Base-by-base conservation (phyloP, 1,140 invertebrate species). In the Venustaconcha ellipsiformis region DNA sequence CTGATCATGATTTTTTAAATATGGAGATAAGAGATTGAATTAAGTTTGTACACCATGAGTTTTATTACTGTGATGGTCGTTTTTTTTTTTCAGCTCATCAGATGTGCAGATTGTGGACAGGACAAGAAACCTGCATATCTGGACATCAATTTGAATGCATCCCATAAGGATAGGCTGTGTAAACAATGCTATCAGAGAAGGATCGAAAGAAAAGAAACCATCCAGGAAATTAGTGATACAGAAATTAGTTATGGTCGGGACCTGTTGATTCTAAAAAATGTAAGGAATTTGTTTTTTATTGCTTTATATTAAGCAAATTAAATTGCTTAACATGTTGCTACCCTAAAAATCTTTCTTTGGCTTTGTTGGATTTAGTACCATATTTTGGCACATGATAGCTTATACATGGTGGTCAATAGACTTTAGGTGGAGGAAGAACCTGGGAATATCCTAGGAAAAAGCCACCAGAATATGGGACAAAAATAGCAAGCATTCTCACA, bases 221-320 rank as follows among this genome's bases (percentile, higher is more conserved):
- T 99, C 67, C 95, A 94, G 1, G 97, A 99, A 91, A 97, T 99
- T 77, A 95, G 97, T 4, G 97, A 99, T 89, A 98, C 97, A 1
- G 97, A 99, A 91, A 94, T 97, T 81, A 98, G 97, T 87, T 99
- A 98, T 87, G 96, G 96, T 2, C 91, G 96, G 80, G 96, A 98
- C 91, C 90, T 98, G 79, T 94, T 94, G 84, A 97, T 98, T 64
- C 95, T 98, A 74, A 89, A 87, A 84, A 88, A 90, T 81, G 90
- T 90, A 76, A 64, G 71, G 74, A 62, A 26, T 23, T 56, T 56
- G 18, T 57, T 62, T 58, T 23, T n/a, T 18, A 62, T 62, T 62
- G 60, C 59, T n/a, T 62, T 2, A 62, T 37, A 8, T 37, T 37
- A 37, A 37, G 4, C 4, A 11, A 8, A 11, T 48, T n/a, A 62